Percentiles rank a stretch among this genome's conserved stretches.
Evolutionary conservation across 2,113 vertebrate genomes (phyloP).

Genomic region (Hiodon tergisus): DNA sequence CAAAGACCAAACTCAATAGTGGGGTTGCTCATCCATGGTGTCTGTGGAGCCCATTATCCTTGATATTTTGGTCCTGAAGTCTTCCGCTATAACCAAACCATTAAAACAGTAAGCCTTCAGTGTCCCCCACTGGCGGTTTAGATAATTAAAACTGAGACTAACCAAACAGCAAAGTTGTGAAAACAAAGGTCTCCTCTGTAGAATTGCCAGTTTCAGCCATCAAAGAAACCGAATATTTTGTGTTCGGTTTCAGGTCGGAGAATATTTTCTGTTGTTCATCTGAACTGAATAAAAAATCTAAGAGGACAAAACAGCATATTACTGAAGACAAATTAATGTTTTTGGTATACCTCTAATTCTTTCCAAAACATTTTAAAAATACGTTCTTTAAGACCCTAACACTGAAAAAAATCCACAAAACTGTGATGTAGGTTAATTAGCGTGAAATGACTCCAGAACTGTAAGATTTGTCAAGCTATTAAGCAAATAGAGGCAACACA

Average conservation of each 20-base stretch:
- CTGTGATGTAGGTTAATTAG: no score
- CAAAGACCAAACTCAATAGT: no score
- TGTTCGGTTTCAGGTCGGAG: slow-evolving; percentile 31
- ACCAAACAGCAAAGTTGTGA: slow-evolving; percentile 42
- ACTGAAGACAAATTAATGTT: background rate
- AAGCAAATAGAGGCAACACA: no score
- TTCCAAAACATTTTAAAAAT: background rate
- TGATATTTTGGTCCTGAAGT: background rate
- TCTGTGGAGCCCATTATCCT: background rate
- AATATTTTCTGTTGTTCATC: slow-evolving; percentile 37
- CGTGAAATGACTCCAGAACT: no score
- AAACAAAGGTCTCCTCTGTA: slow-evolving; percentile 5
- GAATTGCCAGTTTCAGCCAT: slow-evolving; percentile 4
- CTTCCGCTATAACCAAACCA: background rate
- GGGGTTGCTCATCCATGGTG: background rate
- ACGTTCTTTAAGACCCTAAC: background rate
- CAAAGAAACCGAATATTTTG: slow-evolving; percentile 40
- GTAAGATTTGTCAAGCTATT: no score
- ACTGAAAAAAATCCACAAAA: no score
- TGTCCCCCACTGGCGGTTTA: background rate
- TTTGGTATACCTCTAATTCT: background rate
- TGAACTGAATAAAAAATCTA: slow-evolving; percentile 39
- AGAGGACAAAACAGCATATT: background rate
- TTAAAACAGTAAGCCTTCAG: background rate
- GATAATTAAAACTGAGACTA: slow-evolving; percentile 6